Conservation (phyloP, 37 sponge, comb jelly and placozoan genomes). For the Corticium candelabrum region DNA sequence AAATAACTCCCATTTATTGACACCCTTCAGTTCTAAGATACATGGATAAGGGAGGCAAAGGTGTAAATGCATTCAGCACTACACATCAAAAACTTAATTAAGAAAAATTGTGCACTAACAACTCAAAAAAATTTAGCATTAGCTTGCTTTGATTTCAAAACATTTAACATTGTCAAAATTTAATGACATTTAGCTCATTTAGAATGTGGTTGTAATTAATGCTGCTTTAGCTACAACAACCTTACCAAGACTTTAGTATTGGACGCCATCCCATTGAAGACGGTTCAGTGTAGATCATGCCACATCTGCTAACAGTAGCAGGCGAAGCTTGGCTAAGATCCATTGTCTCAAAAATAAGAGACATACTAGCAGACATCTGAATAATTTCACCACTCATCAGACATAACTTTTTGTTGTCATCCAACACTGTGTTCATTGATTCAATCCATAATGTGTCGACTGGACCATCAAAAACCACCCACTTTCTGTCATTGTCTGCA, state of each 20-base stretch:
- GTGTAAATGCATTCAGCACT: too few species aligned
- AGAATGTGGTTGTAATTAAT: too few species aligned
- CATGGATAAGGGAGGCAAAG: too few species aligned
- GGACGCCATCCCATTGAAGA: conserved; percentile 88
- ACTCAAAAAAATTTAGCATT: too few species aligned
- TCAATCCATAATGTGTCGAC: conserved; percentile 99
- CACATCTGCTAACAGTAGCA: conserved; percentile 97
- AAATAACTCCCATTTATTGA: too few species aligned
- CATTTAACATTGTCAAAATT: too few species aligned
- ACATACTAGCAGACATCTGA: conserved; percentile 93
- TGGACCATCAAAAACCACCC: conserved; percentile 99
- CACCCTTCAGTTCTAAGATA: too few species aligned
- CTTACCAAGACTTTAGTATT: conserved; percentile 71
- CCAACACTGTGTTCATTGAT: conserved; percentile 98
- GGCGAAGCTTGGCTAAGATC: conserved; percentile 98
- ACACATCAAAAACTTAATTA: too few species aligned
- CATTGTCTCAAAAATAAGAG: conserved; percentile 91
- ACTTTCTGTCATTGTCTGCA: conserved; percentile 85
- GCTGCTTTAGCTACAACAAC: neutral
- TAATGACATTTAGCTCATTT: too few species aligned
- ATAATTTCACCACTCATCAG: conserved; percentile 99
- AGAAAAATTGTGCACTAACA: too few species aligned
- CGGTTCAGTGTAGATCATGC: conserved; percentile 97
- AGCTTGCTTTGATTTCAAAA: too few species aligned
- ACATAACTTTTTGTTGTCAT: conserved; percentile 95